These are phyloP conservation scores for Vandiemenella viatica DNA, from an alignment of 2,888 invertebrate genomes.

Conservation along the genomic window DNA sequence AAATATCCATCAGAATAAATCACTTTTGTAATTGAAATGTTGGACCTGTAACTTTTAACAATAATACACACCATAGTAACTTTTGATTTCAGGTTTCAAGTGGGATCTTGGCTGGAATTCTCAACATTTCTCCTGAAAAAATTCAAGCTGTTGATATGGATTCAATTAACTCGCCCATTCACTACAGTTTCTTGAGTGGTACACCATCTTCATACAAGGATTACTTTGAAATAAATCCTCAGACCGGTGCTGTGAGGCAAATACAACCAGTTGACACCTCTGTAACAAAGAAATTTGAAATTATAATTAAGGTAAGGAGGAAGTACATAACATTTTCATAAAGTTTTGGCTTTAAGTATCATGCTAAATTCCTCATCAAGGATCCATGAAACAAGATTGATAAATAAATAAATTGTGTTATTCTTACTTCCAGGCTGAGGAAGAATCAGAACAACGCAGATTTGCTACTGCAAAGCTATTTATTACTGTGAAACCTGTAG, in stretches of 20 bases:
- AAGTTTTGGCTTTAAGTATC: too few relatives aligned
- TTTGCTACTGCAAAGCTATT: constrained; percentile 70
- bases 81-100: constrained; percentile 62
- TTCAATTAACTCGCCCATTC: constrained; percentile 67
- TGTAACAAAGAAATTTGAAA: constrained; percentile 60
- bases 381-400: too few relatives aligned
- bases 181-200: constrained; percentile 68
- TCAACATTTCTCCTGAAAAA: constrained; percentile 71
- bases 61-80: too few relatives aligned
- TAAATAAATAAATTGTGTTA: too few relatives aligned
- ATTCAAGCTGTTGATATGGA: constrained; percentile 86
- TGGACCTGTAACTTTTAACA: too few relatives aligned
- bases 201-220: constrained; percentile 59
- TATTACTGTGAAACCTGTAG: constrained; percentile 71
- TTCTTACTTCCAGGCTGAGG: constrained; percentile 59
- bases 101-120: constrained; percentile 66
- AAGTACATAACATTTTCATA: too few relatives aligned
- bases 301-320: constrained; percentile 56
- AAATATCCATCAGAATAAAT: too few relatives aligned
- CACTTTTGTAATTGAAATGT: too few relatives aligned
- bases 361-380: too few relatives aligned
- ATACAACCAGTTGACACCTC: constrained; percentile 65
- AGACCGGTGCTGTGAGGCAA: constrained; percentile 68
- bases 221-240: constrained; percentile 70
- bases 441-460: constrained; percentile 59